phyloP scores from a whole-genome alignment of 2,888 invertebrate species.

The Ophion slaviceki region DNA sequence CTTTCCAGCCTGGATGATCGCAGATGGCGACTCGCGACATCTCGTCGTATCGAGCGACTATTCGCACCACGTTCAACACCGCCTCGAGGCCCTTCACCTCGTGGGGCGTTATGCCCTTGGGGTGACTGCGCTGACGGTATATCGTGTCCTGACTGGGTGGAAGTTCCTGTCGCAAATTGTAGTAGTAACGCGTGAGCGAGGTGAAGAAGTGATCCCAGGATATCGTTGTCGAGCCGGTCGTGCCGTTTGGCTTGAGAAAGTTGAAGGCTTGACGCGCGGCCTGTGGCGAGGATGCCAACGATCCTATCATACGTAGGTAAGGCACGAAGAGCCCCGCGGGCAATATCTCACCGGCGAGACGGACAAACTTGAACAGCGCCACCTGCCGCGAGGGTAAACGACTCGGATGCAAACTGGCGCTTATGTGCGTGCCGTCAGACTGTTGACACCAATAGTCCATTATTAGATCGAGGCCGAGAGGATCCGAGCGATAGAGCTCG shows the following conservation, averaged over 20 bases:
- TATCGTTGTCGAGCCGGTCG: slow-evolving; percentile 85
- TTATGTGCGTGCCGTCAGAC: slow-evolving; percentile 81
- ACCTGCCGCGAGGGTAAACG: slow-evolving; percentile 88
- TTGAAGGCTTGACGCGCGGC: slow-evolving; percentile 92
- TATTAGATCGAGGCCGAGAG: slow-evolving; percentile 88
- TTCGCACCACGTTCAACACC: slow-evolving; percentile 91
- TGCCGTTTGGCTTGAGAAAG: slow-evolving; percentile 89
- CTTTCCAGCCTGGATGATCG: slow-evolving; percentile 95
- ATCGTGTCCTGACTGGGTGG: slow-evolving; percentile 88
- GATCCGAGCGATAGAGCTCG: slow-evolving; percentile 91
- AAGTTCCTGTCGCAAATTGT: slow-evolving; percentile 89
- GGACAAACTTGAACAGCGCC: slow-evolving; percentile 95
- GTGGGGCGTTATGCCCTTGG: slow-evolving; percentile 89
- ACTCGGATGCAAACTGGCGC: slow-evolving; percentile 78
- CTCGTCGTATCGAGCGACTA: slow-evolving; percentile 92
- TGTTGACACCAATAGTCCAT: slow-evolving; percentile 93
- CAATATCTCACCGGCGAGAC: slow-evolving; percentile 93
- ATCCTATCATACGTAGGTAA: slow-evolving; percentile 93
- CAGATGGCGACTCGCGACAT: slow-evolving; percentile 92
- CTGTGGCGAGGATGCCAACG: slow-evolving; percentile 90
- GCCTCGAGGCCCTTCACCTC: slow-evolving; percentile 94
- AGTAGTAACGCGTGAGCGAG: slow-evolving; percentile 90
- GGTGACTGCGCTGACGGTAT: slow-evolving; percentile 85
- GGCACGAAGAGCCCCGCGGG: slow-evolving; percentile 93
- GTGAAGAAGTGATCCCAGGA: slow-evolving; percentile 95